These are phyloP conservation scores for Atherinosoma microstoma DNA, from an alignment of 2,797 vertebrate species.

Conservation along the genomic window DNA sequence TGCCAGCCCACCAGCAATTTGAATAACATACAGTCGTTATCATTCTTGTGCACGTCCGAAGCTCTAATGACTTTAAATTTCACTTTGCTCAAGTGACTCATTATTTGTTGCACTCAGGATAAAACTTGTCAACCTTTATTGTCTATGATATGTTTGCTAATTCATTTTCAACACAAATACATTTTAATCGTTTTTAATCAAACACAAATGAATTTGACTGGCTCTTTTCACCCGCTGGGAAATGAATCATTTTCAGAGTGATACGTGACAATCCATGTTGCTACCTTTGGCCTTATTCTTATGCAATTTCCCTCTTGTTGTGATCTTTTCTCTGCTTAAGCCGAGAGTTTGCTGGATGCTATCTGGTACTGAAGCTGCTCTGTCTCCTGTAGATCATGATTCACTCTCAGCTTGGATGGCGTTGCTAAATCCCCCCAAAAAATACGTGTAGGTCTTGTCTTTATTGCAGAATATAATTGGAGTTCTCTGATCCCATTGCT, in stretches of 20 bases:
- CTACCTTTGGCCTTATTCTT: too few species aligned
- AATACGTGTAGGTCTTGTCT: not conserved
- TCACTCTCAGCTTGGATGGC: too few species aligned
- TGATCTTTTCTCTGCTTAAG: too few species aligned
- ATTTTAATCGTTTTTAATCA: not conserved
- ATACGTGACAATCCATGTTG: too few species aligned
- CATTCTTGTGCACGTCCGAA: conserved; percentile 15
- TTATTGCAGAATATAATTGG: not conserved
- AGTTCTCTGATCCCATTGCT: not conserved
- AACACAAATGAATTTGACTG: not conserved
- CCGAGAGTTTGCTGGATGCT: not conserved
- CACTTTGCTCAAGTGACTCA: conserved; percentile 20
- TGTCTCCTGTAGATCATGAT: not conserved
- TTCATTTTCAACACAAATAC: not conserved
- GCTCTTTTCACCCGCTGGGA: not conserved
- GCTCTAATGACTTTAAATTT: conserved; percentile 34
- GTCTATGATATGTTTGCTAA: conserved; percentile 1
- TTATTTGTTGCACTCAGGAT: conserved; percentile 5
- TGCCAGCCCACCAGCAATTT: conserved; percentile 15
- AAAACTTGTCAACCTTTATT: conserved; percentile 13
- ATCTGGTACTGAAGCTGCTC: not conserved
- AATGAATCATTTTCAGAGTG: not conserved
- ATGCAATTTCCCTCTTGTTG: too few species aligned
- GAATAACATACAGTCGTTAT: not conserved
- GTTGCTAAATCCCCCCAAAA: not conserved